Percentiles rank a stretch among this genome's conserved stretches.
phyloP scores from a whole-genome alignment of 2,113 vertebrate species.

The Micronycteris hirsuta region DNA sequence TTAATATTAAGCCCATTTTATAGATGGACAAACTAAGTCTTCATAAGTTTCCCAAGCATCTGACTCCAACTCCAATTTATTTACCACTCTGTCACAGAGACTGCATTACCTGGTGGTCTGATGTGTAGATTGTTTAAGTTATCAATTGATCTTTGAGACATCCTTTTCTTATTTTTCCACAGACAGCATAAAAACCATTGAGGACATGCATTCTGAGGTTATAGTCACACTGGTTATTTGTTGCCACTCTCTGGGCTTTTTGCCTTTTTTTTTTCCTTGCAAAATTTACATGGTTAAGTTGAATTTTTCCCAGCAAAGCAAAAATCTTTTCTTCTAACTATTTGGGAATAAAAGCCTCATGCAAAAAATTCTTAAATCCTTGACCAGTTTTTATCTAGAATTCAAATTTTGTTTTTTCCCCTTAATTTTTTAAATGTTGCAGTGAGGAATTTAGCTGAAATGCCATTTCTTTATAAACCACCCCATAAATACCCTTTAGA shows the following conservation, averaged over 20 bases:
- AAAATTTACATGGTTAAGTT: background rate
- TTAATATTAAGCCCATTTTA: background rate
- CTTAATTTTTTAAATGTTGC: background rate
- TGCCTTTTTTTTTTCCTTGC: background rate
- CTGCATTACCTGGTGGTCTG: background rate
- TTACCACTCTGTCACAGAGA: background rate
- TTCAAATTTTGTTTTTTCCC: slow-evolving; percentile 28
- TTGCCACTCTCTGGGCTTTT: background rate
- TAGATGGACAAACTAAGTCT: background rate
- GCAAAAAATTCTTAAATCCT: slow-evolving; percentile 16
- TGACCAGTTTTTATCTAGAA: slow-evolving; percentile 43
- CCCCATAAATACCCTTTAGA: background rate
- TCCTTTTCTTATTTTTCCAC: background rate
- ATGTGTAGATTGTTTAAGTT: background rate
- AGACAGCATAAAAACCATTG: background rate
- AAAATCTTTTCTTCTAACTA: background rate
- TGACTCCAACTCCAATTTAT: background rate
- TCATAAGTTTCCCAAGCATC: background rate
- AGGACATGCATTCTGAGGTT: background rate
- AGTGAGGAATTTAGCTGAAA: slow-evolving; percentile 13
- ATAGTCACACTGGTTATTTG: background rate
- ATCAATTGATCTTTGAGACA: background rate
- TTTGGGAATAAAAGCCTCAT: slow-evolving; percentile 35
- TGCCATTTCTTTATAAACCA: background rate
- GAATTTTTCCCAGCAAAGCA: slow-evolving; percentile 26